Evolutionary conservation across 2,113 vertebrate species (phyloP).

Genomic region (Ochotona princeps): DNA sequence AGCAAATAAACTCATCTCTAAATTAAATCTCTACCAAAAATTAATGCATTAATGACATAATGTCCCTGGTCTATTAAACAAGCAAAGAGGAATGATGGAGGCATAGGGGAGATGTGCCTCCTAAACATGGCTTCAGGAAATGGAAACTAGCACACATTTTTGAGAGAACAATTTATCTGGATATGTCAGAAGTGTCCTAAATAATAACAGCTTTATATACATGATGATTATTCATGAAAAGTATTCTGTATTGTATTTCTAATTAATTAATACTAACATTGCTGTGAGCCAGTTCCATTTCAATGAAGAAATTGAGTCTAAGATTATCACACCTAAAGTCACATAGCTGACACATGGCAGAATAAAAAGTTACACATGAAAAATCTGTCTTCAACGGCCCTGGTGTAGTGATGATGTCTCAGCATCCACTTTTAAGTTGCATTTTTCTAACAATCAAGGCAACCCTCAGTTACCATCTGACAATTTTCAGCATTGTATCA

Average conservation of each 20-base stretch:
- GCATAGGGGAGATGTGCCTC: background rate
- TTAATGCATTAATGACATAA: slow-evolving; percentile 42
- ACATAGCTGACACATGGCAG: background rate
- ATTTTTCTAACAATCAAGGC: no score
- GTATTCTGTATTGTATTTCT: background rate
- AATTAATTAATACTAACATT: background rate
- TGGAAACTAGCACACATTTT: slow-evolving; percentile 15
- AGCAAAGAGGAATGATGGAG: slow-evolving; percentile 6
- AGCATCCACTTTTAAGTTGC: no score
- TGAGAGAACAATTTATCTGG: background rate
- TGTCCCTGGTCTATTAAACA: background rate
- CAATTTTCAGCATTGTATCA: no score
- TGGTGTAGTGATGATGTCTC: no score
- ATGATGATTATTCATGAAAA: background rate
- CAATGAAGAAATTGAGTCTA: slow-evolving; percentile 6
- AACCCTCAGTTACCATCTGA: no score
- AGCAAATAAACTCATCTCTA: slow-evolving; percentile 30
- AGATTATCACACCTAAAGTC: background rate
- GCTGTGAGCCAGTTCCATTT: background rate
- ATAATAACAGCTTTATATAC: background rate
- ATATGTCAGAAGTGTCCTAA: slow-evolving; percentile 3
- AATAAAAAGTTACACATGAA: background rate
- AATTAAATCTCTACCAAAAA: slow-evolving; percentile 57
- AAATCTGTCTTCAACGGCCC: background rate
- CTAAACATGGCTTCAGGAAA: background rate